These are phyloP conservation scores for Aleiodes testaceus DNA, from an alignment of 2,888 invertebrate species.

Conservation along the genomic window DNA sequence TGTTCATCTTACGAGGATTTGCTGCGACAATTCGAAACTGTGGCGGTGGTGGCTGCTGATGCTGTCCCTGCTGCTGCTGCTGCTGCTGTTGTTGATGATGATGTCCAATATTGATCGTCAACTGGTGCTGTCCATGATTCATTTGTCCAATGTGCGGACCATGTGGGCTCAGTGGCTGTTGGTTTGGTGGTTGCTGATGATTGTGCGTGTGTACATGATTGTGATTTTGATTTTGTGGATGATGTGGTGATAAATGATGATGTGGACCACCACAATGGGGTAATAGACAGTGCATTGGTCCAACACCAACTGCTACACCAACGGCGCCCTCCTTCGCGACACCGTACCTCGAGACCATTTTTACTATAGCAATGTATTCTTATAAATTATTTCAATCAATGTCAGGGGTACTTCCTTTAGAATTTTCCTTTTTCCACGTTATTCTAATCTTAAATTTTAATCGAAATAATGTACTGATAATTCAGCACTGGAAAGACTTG, in stretches of 20 bases:
- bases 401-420: neutral
- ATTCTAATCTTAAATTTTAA: neutral
- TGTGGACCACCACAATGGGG: slow-evolving; percentile 60
- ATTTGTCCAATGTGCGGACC: slow-evolving; percentile 64
- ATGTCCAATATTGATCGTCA: slow-evolving; percentile 65
- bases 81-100: slow-evolving; percentile 64
- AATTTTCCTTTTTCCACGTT: neutral
- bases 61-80: slow-evolving; percentile 60
- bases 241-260: slow-evolving; percentile 65
- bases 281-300: slow-evolving; percentile 61
- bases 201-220: slow-evolving; percentile 66
- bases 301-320: slow-evolving; percentile 66
- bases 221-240: slow-evolving; percentile 66
- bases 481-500: slow-evolving; percentile 18
- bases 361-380: neutral
- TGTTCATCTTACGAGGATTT: slow-evolving; percentile 60
- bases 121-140: slow-evolving; percentile 64
- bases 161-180: slow-evolving; percentile 64
- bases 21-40: slow-evolving; percentile 67
- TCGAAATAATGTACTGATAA: neutral
- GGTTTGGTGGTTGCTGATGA: slow-evolving; percentile 65
- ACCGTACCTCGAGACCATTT: slow-evolving; percentile 67
- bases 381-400: slow-evolving; percentile 17
- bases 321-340: slow-evolving; percentile 68
- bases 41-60: slow-evolving; percentile 58